Conservation (phyloP, 1,140 invertebrate genomes). For the Zaprionus nigranus region DNA sequence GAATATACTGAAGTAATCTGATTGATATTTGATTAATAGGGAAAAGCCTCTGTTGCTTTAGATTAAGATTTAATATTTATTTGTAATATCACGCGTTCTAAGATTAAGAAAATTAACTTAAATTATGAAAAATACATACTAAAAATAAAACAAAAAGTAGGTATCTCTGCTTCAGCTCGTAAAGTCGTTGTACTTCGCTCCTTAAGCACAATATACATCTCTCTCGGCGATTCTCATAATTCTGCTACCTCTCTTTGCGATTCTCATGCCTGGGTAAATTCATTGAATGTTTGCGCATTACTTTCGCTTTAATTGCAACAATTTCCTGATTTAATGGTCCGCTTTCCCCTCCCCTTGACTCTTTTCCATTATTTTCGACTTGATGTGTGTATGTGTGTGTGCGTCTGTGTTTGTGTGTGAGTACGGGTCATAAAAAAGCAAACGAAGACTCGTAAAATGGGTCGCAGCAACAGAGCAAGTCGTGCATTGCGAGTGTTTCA, state of each 20-base stretch:
- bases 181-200: background rate
- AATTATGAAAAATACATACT: no score
- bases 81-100: no score
- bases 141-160: no score
- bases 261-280: constrained; percentile 36
- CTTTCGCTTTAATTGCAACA: constrained; percentile 74
- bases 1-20: no score
- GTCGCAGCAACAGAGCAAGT: constrained; percentile 51
- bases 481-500: constrained; percentile 55
- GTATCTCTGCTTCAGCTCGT: background rate
- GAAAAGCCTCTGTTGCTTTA: no score
- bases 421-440: constrained; percentile 53
- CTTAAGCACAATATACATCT: background rate
- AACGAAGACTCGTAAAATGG: constrained; percentile 57
- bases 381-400: constrained; percentile 4
- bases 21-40: no score
- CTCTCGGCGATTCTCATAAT: constrained; percentile 14
- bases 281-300: constrained; percentile 65
- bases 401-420: constrained; percentile 11
- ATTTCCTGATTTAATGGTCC: constrained; percentile 66
- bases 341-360: background rate
- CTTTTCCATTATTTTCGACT: constrained; percentile 23
- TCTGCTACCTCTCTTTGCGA: background rate
- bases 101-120: no score
- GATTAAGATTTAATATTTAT: no score